Evolutionary conservation across 2,113 vertebrate genomes (phyloP), one percentile per base, ranked within the genome.

Genomic region (Dasyornis broadbenti): DNA sequence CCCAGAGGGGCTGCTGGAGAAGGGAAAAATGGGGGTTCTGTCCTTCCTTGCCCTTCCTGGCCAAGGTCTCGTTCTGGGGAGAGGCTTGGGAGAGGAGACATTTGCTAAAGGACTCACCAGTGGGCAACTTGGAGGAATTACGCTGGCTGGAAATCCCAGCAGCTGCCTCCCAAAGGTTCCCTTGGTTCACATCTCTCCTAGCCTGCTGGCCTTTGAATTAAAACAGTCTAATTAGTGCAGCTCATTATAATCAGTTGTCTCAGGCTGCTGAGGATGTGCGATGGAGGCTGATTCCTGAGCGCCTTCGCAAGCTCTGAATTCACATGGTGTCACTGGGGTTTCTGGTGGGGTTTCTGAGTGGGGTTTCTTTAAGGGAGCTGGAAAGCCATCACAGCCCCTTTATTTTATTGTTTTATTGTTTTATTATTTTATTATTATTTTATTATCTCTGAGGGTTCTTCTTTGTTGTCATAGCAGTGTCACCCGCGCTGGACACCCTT

Each of bases 171-270:
- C 88, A 86, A 88, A 94, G 64, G 52, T 92, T 94, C 83, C 82
- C 91, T 70, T 37, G 80, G 87, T 72, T 90, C 91, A 56, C 86
- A 89, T 94, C 77, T 86, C 91, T 94, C 44, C 89, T 64, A 92
- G 89, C 89, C 65, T 94, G 86, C 77, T 92, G 86, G 86, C 94
- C 95, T 94, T 89, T 86, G 86, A 92, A 89, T 96, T 89, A 84
- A 86, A 92, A 71, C 72, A 66, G 47, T 78, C 72, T 94, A 89
- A 94, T 97, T 96, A 94, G 81, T 7, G 1, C 31, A 69, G 53
- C 91, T 94, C 47, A 7, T 94, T 95, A 86, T 56, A 54, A 91
- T 86, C 86, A 87, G 65, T 28, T 20, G n/a, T 90, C 86, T 89
- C 76, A 49, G 86, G 82, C 91, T 91, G 83, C 42, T 77, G 83